phyloP scores from a whole-genome alignment of 2,888 invertebrate species.

The Pseudococcus jackbeardsleyi region DNA sequence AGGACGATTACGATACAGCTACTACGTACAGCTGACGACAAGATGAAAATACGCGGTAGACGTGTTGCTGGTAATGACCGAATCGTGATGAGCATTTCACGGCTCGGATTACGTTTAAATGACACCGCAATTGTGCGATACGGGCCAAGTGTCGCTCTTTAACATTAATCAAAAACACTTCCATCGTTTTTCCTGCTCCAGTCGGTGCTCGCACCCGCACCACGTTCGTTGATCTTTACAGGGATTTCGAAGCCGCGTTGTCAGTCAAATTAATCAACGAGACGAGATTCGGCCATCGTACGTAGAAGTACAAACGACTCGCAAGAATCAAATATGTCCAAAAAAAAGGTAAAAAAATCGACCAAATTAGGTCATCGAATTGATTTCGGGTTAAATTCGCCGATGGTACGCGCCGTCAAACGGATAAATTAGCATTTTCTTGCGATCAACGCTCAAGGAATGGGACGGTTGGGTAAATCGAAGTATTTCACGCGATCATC shows the following conservation, averaged over 20 bases:
- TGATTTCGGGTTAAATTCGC: neutral
- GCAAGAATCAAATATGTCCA: neutral
- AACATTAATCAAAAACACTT: conserved; percentile 60
- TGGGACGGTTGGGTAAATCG: neutral
- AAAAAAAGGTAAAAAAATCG: neutral
- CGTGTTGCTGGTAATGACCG: conserved; percentile 62
- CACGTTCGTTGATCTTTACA: conserved; percentile 2
- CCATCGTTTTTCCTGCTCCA: neutral
- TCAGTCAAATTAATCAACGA: conserved; percentile 27
- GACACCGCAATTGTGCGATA: conserved; percentile 61
- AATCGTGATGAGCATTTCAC: conserved; percentile 63
- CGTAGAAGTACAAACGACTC: neutral
- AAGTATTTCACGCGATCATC: conserved; percentile 7
- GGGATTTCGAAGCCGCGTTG: neutral
- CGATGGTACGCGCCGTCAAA: neutral
- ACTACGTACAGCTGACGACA: conserved; percentile 54
- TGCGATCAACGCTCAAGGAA: neutral
- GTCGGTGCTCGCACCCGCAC: neutral
- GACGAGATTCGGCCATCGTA: neutral
- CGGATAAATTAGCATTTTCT: neutral
- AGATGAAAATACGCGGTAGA: conserved; percentile 54
- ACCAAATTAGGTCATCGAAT: neutral
- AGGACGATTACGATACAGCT: conserved; percentile 8
- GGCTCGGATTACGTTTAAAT: conserved; percentile 63
- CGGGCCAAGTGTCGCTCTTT: conserved; percentile 62